Conservation (phyloP, 2,888 invertebrate species). For the Boloria selene region DNA sequence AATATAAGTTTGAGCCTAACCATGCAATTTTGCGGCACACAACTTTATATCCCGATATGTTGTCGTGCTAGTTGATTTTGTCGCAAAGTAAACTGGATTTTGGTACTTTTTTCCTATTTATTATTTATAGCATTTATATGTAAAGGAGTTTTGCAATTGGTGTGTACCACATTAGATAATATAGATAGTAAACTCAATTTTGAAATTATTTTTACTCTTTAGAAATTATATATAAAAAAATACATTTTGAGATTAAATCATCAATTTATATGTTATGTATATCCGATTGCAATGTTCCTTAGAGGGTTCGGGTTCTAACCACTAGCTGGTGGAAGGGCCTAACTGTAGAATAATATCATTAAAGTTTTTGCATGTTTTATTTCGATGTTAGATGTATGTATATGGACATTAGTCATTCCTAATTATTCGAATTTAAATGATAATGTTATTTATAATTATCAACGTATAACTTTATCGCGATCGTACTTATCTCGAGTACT, state of each 20-base stretch:
- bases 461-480: conserved; percentile 48
- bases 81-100: conserved; percentile 45
- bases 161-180: conserved; percentile 7
- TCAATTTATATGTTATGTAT: conserved; percentile 10
- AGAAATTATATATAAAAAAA: background rate
- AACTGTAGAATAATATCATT: conserved; percentile 28
- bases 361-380: conserved; percentile 41
- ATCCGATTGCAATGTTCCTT: conserved; percentile 46
- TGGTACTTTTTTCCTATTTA: conserved; percentile 51
- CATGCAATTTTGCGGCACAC: conserved; percentile 20
- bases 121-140: conserved; percentile 58
- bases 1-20: conserved; percentile 19
- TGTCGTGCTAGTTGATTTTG: background rate
- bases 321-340: conserved; percentile 55
- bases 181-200: conserved; percentile 12
- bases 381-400: conserved; percentile 56
- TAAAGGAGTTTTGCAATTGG: conserved; percentile 51
- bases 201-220: conserved; percentile 12
- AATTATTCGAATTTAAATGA: conserved; percentile 70
- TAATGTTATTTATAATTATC: conserved; percentile 48
- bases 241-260: conserved; percentile 26
- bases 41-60: conserved; percentile 2
- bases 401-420: conserved; percentile 66
- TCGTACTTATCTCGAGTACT: conserved; percentile 41
- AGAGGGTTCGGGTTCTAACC: conserved; percentile 61